Evolutionary conservation across 64 coral and sea anemone genomes (phyloP), one percentile per base, ranked within the genome.

Genomic region (Actinia equina): DNA sequence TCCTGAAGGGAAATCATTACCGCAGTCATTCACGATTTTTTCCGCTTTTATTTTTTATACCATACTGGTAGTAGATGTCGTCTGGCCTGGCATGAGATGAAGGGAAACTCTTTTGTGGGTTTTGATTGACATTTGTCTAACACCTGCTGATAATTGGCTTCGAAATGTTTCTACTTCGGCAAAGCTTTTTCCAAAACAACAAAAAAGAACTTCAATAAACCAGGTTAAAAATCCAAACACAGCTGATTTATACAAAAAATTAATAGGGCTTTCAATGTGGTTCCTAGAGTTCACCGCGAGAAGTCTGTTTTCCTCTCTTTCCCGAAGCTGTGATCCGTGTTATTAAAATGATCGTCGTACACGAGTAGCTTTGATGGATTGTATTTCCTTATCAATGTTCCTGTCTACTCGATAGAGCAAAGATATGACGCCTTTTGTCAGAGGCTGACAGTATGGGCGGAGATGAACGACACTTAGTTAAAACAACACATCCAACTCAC

Each of bases 71-170:
- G 90, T 91, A 94, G 89, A 99, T 90, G 93, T 92, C 88, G 84
- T 59, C 79, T 83, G 88, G 89, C 79, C 63, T 89, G 61, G 94
- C 85, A 85, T 91, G 89, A 88, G 87, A 93, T 90, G 94, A 93
- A 90, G 91, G 92, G 86, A 84, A 93, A 88, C 94, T 91, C 85
- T 92, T 81, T 96, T 96, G 94, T 93, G 52, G 85, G 25, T 52
- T 65, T 80, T 96, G 94, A 96, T 96, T 96, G 94, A 90, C 94
- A 96, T 79, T 63, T 84, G 84, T 56, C 88, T 87, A 93, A 96
- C 94, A 96, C 91, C 94, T 96, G 94, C 94, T 96, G 91, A 90
- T 96, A 96, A 96, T 96, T 96, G 94, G 94, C 94, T 93, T 93
- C 91, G 93, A 90, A 94, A 86, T 91, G 93, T 94, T 92, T 88